Conservation (phyloP, 2,888 invertebrate species). For the Argynnis bischoffii region DNA sequence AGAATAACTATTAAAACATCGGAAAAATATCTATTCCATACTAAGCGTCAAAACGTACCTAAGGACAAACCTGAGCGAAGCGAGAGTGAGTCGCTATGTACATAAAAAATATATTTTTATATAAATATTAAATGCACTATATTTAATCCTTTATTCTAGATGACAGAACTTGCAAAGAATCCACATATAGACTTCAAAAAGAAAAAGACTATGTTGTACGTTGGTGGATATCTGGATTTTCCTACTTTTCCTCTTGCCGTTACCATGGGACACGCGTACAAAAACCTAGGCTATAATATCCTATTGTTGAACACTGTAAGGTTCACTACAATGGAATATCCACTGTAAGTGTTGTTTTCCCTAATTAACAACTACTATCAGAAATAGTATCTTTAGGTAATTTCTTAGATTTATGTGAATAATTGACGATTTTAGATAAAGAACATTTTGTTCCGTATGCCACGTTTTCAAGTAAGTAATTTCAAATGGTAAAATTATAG, state of each 20-base stretch:
- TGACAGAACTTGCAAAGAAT: slow-evolving; percentile 52
- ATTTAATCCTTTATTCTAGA: slow-evolving; percentile 38
- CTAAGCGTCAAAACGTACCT: too few species aligned
- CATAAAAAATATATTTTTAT: too few species aligned
- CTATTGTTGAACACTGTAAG: slow-evolving; percentile 37
- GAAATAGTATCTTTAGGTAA: too few species aligned
- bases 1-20: too few species aligned
- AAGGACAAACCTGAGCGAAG: too few species aligned
- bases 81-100: too few species aligned
- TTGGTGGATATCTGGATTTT: slow-evolving; percentile 62
- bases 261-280: slow-evolving; percentile 49
- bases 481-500: too few species aligned
- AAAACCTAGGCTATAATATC: slow-evolving; percentile 50
- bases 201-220: slow-evolving; percentile 55
- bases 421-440: background rate
- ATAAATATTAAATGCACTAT: background rate
- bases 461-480: too few species aligned
- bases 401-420: background rate
- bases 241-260: slow-evolving; percentile 49
- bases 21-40: too few species aligned
- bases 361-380: too few species aligned
- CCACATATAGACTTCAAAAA: slow-evolving; percentile 50
- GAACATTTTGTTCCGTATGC: too few species aligned
- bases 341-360: slow-evolving; percentile 51
- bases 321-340: slow-evolving; percentile 56